phyloP scores from a whole-genome alignment of 2,113 vertebrate species.

The Protobothrops mucrosquamatus region DNA sequence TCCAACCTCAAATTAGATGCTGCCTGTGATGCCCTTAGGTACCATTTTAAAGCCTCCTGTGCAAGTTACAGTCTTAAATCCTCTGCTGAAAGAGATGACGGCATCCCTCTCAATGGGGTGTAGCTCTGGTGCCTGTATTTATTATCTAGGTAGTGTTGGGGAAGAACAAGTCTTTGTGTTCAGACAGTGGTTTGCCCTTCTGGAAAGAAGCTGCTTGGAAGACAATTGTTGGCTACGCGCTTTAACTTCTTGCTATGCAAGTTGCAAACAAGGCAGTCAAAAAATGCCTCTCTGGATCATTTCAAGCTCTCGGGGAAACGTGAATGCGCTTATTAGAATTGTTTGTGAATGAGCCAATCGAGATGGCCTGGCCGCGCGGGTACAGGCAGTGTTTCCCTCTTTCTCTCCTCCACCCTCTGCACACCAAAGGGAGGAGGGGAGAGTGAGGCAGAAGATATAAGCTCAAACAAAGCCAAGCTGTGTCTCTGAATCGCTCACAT shows the following conservation, averaged over 20 bases:
- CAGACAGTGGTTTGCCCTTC: neutral
- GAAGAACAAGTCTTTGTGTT: fast-evolving
- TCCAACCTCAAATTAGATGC: neutral
- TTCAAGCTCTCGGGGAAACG: conserved; percentile 52
- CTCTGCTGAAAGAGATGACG: neutral
- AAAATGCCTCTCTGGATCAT: conserved; percentile 39
- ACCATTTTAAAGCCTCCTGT: neutral
- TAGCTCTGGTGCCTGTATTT: neutral
- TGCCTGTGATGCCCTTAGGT: neutral
- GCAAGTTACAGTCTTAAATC: neutral
- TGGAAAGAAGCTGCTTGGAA: neutral
- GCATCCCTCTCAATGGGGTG: neutral
- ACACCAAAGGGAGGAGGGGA: conserved; percentile 58
- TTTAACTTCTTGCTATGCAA: conserved; percentile 17
- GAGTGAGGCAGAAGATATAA: conserved; percentile 63
- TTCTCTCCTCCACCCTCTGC: conserved; percentile 45
- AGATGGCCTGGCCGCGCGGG: conserved; percentile 40
- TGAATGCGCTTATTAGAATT: conserved; percentile 48
- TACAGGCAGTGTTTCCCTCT: conserved; percentile 36
- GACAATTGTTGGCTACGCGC: neutral
- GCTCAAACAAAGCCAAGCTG: conserved; percentile 67
- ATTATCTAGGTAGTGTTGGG: neutral
- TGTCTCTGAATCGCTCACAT: conserved; percentile 59
- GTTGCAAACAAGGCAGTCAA: conserved; percentile 6
- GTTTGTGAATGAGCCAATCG: conserved; percentile 59